Conservation (phyloP, 2,113 vertebrate species). For the Perca schrenkii region DNA sequence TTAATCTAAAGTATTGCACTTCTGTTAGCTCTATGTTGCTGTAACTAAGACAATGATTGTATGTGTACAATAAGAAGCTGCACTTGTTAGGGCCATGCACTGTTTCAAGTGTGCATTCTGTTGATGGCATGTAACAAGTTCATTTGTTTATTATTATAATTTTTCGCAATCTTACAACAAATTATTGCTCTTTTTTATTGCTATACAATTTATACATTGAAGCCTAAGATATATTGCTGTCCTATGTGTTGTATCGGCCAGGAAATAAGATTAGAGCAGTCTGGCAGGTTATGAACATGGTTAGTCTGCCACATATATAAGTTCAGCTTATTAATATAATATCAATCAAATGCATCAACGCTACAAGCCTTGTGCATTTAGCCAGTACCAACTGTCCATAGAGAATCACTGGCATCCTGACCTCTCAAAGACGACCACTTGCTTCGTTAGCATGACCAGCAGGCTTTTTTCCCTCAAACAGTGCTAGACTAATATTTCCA, state of each 20-base stretch:
- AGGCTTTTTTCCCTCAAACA: conserved; percentile 29
- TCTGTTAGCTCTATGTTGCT: not conserved
- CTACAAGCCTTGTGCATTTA: conserved; percentile 6
- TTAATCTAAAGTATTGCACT: not conserved
- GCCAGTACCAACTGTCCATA: not conserved
- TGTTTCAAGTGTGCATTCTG: not conserved
- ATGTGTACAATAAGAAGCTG: conserved; percentile 2
- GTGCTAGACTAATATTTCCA: conserved; percentile 37
- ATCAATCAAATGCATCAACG: conserved; percentile 25
- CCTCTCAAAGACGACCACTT: conserved; percentile 26
- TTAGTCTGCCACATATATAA: conserved; percentile 6
- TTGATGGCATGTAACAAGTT: not conserved
- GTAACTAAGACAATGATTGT: not conserved
- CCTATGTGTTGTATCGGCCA: not conserved
- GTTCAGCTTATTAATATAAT: conserved; percentile 13
- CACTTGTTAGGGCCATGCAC: not conserved
- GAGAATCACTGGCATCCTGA: conserved; percentile 11
- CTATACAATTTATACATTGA: not conserved
- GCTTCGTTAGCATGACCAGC: conserved; percentile 47
- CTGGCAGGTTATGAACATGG: not conserved
- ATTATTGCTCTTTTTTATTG: not conserved
- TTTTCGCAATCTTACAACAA: not conserved
- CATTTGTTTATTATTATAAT: not conserved
- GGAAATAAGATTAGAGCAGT: not conserved
- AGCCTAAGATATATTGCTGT: not conserved